Percentiles rank a stretch among this genome's conserved stretches.
Conservation (phyloP, 2,888 invertebrate species). For the Cantharis nigra region DNA sequence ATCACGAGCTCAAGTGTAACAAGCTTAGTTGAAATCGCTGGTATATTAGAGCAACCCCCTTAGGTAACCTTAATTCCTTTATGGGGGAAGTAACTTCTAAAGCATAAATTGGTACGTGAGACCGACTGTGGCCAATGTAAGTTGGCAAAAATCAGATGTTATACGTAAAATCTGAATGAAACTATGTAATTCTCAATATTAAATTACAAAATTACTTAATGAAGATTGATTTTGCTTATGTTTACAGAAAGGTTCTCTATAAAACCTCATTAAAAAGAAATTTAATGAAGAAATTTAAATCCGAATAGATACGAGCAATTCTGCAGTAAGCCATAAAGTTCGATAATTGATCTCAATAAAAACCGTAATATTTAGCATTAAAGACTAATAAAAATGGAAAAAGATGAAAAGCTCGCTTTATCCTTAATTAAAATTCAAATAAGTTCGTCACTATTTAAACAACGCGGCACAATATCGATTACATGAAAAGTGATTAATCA, state of each 20-base stretch:
- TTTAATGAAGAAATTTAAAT: background rate
- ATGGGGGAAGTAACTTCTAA: too few species aligned
- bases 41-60: too few species aligned
- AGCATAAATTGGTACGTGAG: too few species aligned
- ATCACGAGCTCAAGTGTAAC: too few species aligned
- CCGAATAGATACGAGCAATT: background rate
- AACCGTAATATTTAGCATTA: background rate
- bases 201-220: background rate
- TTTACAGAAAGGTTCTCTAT: background rate
- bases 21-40: too few species aligned
- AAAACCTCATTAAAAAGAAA: background rate
- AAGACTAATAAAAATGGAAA: background rate
- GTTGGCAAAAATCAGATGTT: too few species aligned
- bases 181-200: too few species aligned
- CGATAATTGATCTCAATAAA: background rate
- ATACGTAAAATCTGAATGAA: too few species aligned
- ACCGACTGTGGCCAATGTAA: too few species aligned
- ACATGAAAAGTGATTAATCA: background rate
- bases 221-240: background rate
- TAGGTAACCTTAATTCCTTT: too few species aligned
- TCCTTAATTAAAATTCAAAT: background rate
- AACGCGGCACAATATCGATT: background rate
- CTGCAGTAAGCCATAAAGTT: background rate
- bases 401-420: background rate
- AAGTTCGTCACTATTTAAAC: background rate